Conservation (phyloP, 2,113 vertebrate genomes). For the Gnathonemus echidnorhynchus region DNA sequence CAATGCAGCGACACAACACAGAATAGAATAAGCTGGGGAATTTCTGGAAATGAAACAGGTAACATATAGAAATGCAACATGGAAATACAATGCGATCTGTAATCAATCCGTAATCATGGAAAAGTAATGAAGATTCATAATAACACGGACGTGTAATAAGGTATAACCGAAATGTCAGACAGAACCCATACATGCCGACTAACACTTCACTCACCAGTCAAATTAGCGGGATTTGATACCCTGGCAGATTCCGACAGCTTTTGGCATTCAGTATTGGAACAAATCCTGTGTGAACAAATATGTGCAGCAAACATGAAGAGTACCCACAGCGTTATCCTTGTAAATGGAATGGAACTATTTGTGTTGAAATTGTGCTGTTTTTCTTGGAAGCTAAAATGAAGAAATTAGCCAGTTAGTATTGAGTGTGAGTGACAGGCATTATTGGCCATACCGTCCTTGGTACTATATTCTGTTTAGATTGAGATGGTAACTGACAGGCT, state of each 20-base stretch:
- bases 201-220: not conserved
- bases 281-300: not conserved
- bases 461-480: not conserved
- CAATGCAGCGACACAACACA: not conserved
- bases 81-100: not conserved
- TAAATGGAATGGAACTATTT: not conserved
- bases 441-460: not conserved
- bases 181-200: not conserved
- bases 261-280: not conserved
- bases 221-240: not conserved
- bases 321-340: not conserved
- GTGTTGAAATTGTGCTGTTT: not conserved
- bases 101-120: not conserved
- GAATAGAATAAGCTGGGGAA: not conserved
- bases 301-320: not conserved
- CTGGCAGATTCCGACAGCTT: not conserved
- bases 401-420: not conserved
- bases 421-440: not conserved
- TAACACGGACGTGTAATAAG: not conserved
- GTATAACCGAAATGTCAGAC: not conserved
- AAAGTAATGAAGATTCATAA: not conserved
- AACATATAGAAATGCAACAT: not conserved
- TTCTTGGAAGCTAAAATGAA: not conserved
- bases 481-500: not conserved
- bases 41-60: not conserved